Evolutionary conservation across 2,888 invertebrate species (phyloP), one percentile per base, ranked within the genome.

Genomic region (Torymus auratus): DNA sequence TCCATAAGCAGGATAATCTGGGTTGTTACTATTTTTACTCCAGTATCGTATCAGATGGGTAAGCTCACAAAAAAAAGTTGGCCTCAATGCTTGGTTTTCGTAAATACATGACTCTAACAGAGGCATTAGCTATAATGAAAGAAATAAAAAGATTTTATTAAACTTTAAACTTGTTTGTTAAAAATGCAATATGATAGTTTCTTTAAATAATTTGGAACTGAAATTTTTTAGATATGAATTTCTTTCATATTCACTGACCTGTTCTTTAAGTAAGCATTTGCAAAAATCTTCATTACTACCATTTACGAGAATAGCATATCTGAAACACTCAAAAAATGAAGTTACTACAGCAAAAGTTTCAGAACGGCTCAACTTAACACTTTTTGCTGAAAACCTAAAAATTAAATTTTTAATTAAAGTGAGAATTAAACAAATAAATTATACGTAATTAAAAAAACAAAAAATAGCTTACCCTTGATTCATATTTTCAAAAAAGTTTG

Each of bases 301-400:
- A 84, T 93, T 92, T 85, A 92, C 91, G 69, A 93, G 89, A 74
- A 94, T 90, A 13, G 93, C 88, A 86, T 93, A 95, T 69, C 94
- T 94, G 20, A 96, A 88, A 88, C 97, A 97, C 88, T 97, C 97
- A 20, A 94, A 92, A 84, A 95, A 94, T 1, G 96, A 93, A 64
- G 92, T 92, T 23, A 94, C 92, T 86, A 96, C 93, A 0, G 94
- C 93, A 65, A 93, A 92, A 17, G 93, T 92, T 90, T 97, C 96
- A 61, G 94, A 94, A 83, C 94, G 93, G 64, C 94, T 95, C 55
- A 91, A 91, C 70, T 93, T 88, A 12, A 94, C 92, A 70, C 91
- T 92, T 82, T 94, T 94, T 62, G 92, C 92, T 70, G 93, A 92
- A 81, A 96, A 92, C 55, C 95, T 95, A 89, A 81, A 71, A 79